A percentile compares a stretch with the other conserved stretches of the same genome.
These are phyloP conservation scores for Rhynchomys soricoides DNA, from an alignment of 2,113 vertebrate genomes.

Conservation along the genomic window DNA sequence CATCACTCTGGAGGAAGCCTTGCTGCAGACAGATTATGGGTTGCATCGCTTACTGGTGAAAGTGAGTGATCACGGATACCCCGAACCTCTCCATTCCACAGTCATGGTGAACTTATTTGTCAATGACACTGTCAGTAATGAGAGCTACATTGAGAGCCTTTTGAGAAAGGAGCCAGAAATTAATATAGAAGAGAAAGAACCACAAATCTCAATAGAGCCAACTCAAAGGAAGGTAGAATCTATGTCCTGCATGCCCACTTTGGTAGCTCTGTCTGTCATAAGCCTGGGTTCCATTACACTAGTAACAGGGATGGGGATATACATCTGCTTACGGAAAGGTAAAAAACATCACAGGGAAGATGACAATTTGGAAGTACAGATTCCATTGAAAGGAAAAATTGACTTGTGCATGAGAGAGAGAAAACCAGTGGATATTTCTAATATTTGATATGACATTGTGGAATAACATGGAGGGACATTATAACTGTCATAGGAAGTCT, in stretches of 20 bases:
- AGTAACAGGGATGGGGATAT: conserved; percentile 92
- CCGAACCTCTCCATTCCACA: conserved; percentile 95
- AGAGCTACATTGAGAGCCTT: conserved; percentile 96
- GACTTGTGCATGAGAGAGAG: conserved; percentile 90
- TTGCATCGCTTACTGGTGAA: conserved; percentile 97
- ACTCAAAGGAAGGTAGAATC: conserved; percentile 88
- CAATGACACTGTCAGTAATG: conserved; percentile 97
- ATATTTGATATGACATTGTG: conserved; percentile 88
- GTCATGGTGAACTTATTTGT: conserved; percentile 98
- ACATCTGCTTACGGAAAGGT: conserved; percentile 92
- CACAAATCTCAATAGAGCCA: conserved; percentile 91
- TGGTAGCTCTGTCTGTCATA: conserved; percentile 92
- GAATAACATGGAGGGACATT: conserved; percentile 53
- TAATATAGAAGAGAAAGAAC: conserved; percentile 93
- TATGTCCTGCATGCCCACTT: conserved; percentile 90
- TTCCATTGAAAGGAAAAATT: conserved; percentile 94
- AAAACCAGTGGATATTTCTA: conserved; percentile 94
- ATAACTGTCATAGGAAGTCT: conserved; percentile 45
- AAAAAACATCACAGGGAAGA: conserved; percentile 90
- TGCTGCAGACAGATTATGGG: conserved; percentile 93
- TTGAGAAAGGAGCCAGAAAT: conserved; percentile 93
- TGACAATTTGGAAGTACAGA: conserved; percentile 91
- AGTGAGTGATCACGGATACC: conserved; percentile 97
- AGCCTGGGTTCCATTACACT: conserved; percentile 92
- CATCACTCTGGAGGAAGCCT: conserved; percentile 95